phyloP scores from a whole-genome alignment of 2,888 invertebrate species.

The Sminthurinus aureus region DNA sequence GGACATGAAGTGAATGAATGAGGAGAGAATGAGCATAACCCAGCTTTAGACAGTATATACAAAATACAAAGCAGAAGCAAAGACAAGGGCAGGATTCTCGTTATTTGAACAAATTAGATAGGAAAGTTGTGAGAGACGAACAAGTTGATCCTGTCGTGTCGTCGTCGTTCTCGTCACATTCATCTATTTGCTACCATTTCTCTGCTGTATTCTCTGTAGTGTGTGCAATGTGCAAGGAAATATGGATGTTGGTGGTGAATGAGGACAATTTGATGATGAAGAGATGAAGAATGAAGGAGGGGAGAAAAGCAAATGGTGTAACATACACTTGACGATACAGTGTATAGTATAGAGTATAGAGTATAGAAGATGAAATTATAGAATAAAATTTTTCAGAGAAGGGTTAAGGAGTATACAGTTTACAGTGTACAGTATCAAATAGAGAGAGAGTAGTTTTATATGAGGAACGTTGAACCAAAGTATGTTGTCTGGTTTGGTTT shows the following conservation, averaged over 20 bases:
- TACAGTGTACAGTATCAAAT: not conserved
- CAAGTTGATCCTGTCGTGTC: constrained; percentile 44
- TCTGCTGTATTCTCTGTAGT: not conserved
- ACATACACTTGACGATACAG: too few relatives aligned
- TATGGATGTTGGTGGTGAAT: not conserved
- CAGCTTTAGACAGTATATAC: too few relatives aligned
- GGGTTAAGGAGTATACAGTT: constrained; percentile 4
- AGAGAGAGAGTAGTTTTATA: too few relatives aligned
- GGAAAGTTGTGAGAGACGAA: constrained; percentile 45
- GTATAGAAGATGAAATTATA: too few relatives aligned
- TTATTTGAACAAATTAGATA: constrained; percentile 50
- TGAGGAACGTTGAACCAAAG: too few relatives aligned
- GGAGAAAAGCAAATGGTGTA: constrained; percentile 26
- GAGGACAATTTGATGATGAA: constrained; percentile 43
- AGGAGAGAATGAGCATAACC: not conserved
- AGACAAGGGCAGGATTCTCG: constrained; percentile 32
- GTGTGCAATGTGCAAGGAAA: not conserved
- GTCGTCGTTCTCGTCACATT: not conserved
- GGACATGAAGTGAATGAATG: not conserved
- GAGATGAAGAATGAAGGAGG: constrained; percentile 42
- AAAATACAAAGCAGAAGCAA: not conserved
- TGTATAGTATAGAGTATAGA: not conserved
- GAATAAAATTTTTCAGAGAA: constrained; percentile 34
- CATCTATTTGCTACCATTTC: not conserved
- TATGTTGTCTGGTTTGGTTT: too few relatives aligned